These are phyloP conservation scores for Melipona bicolor DNA, from an alignment of 2,888 invertebrate species.

Conservation along the genomic window DNA sequence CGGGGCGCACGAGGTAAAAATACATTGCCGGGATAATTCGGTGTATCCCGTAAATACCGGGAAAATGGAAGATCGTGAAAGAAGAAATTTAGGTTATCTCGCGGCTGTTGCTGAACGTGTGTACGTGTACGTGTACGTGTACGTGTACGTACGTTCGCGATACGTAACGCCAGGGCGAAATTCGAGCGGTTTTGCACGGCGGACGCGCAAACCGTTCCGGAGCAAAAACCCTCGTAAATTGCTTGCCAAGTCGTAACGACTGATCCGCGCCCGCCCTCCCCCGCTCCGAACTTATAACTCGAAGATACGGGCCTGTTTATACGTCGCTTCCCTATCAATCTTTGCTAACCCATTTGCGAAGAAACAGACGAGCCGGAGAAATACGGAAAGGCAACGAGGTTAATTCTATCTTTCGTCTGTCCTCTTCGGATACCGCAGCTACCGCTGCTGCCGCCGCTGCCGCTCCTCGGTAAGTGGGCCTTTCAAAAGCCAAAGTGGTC, in stretches of 20 bases:
- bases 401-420: not conserved
- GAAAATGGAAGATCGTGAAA: conserved; percentile 40
- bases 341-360: conserved; percentile 19
- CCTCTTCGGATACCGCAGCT: no score
- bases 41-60: conserved; percentile 30
- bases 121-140: not conserved
- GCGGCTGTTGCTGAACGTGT: conserved; percentile 16
- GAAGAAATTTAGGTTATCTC: conserved; percentile 49
- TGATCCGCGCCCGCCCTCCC: conserved; percentile 26
- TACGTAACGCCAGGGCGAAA: conserved; percentile 1
- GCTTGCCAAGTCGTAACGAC: conserved; percentile 37
- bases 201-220: conserved; percentile 20
- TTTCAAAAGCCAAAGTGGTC: no score
- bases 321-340: conserved; percentile 34
- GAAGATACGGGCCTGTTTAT: conserved; percentile 25
- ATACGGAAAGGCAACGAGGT: not conserved
- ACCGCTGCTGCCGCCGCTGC: no score
- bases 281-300: conserved; percentile 11
- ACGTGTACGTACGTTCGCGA: no score
- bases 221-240: conserved; percentile 49
- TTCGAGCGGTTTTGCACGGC: conserved; percentile 38
- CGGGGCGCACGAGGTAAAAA: conserved; percentile 17
- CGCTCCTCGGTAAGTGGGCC: no score
- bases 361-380: not conserved
- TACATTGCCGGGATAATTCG: conserved; percentile 33